A percentile compares a stretch with the other conserved stretches of the same genome.
These are phyloP conservation scores for Ectemnius lituratus DNA, from an alignment of 2,888 invertebrate genomes.

Conservation along the genomic window DNA sequence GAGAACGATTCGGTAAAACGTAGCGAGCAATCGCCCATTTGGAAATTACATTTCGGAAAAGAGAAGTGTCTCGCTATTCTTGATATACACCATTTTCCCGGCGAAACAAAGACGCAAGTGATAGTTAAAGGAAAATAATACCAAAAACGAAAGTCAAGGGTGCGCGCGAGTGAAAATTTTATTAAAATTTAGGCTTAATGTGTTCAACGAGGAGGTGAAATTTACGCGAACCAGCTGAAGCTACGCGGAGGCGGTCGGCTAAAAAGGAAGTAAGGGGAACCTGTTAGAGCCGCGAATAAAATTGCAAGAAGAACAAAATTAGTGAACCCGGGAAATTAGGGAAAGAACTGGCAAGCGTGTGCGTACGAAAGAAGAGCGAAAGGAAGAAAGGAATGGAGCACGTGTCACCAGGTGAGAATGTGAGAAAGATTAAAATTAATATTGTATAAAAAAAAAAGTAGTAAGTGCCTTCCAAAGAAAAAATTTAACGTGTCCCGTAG, in stretches of 20 bases:
- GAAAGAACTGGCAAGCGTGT: not conserved
- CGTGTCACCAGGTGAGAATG: conserved; percentile 60
- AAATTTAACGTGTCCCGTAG: conserved; percentile 76
- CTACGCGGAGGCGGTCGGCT: conserved; percentile 17
- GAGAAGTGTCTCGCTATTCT: conserved; percentile 71
- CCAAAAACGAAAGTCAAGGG: not conserved
- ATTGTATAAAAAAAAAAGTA: conserved; percentile 86
- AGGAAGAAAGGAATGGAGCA: conserved; percentile 52
- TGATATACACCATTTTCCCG: conserved; percentile 76
- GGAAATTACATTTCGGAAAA: conserved; percentile 33
- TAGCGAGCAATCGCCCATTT: conserved; percentile 54
- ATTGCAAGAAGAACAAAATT: conserved; percentile 48
- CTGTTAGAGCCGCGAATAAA: conserved; percentile 31
- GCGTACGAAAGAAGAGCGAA: conserved; percentile 33
- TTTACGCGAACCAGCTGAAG: conserved; percentile 46
- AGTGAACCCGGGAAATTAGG: conserved; percentile 13
- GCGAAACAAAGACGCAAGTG: conserved; percentile 54
- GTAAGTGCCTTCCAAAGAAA: conserved; percentile 89
- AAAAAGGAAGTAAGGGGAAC: not conserved
- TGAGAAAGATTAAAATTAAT: conserved; percentile 68
- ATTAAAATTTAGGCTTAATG: conserved; percentile 77
- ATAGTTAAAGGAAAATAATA: not conserved
- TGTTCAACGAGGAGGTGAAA: conserved; percentile 73
- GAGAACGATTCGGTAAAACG: conserved; percentile 30
- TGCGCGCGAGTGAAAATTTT: conserved; percentile 57